A percentile compares a stretch with the other conserved stretches of the same genome.
Evolutionary conservation across 2,113 vertebrate species (phyloP).

Genomic region (Daubentonia madagascariensis): DNA sequence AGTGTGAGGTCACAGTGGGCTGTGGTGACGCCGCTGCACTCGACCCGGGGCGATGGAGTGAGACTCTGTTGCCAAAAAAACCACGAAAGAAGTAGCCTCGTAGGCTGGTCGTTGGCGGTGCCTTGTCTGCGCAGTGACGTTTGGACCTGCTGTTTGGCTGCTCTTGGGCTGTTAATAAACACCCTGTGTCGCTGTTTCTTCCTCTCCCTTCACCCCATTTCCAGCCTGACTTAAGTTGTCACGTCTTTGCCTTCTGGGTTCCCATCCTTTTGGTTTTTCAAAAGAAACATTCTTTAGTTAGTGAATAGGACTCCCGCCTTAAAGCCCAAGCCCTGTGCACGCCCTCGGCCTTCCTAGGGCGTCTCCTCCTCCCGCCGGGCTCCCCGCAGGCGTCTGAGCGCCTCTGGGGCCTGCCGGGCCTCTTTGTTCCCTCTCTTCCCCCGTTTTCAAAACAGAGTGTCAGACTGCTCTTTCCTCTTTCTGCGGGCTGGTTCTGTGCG

Average conservation of each 20-base stretch:
- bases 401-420: neutral
- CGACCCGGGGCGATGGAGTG: no score
- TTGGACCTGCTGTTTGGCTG: no score
- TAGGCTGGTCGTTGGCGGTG: neutral
- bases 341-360: no score
- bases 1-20: no score
- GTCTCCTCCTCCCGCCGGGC: neutral
- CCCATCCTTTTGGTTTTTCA: no score
- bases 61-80: no score
- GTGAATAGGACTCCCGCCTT: fast-evolving
- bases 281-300: neutral
- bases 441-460: neutral
- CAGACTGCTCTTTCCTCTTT: neutral
- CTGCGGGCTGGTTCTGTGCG: neutral
- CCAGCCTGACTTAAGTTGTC: neutral
- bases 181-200: neutral
- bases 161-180: neutral
- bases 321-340: fast-evolving
- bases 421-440: neutral
- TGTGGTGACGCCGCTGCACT: no score
- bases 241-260: neutral
- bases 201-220: no score
- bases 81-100: no score
- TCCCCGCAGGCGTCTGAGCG: no score
- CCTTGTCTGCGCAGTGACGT: neutral